Evolutionary conservation across 2,113 vertebrate genomes (phyloP).

Genomic region (Phalacrocorax carbo): DNA sequence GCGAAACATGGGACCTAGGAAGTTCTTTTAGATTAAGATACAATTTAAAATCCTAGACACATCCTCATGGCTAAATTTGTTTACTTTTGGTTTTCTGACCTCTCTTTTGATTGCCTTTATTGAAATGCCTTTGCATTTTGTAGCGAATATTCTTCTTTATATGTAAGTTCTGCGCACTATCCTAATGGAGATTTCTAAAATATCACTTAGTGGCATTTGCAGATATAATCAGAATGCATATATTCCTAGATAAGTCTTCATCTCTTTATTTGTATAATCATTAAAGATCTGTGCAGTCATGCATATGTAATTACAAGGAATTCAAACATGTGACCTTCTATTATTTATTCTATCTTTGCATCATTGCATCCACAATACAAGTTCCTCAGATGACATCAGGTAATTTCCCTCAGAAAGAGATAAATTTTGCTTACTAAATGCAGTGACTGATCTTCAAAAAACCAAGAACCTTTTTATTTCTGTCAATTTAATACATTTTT

Average conservation of each 20-base stretch:
- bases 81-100: not conserved
- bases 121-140: not conserved
- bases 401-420: not conserved
- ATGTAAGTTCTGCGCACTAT: not conserved
- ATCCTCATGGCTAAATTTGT: not conserved
- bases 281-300: not conserved
- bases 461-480: not conserved
- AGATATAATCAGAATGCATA: not conserved
- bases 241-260: not conserved
- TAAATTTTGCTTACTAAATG: not conserved
- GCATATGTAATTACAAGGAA: not conserved
- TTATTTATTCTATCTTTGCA: not conserved
- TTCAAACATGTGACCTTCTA: not conserved
- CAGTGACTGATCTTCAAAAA: not conserved
- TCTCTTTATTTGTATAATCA: not conserved
- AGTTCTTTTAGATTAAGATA: not conserved
- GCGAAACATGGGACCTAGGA: not conserved
- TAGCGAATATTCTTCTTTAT: not conserved
- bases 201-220: not conserved
- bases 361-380: not conserved
- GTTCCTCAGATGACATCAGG: not conserved
- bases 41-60: fast-evolving
- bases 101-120: not conserved
- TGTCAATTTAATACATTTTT: not conserved
- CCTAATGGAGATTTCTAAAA: not conserved